Percentiles rank a stretch among this genome's conserved stretches.
Conservation (phyloP, 2,113 vertebrate genomes). For the Tor tambroides region DNA sequence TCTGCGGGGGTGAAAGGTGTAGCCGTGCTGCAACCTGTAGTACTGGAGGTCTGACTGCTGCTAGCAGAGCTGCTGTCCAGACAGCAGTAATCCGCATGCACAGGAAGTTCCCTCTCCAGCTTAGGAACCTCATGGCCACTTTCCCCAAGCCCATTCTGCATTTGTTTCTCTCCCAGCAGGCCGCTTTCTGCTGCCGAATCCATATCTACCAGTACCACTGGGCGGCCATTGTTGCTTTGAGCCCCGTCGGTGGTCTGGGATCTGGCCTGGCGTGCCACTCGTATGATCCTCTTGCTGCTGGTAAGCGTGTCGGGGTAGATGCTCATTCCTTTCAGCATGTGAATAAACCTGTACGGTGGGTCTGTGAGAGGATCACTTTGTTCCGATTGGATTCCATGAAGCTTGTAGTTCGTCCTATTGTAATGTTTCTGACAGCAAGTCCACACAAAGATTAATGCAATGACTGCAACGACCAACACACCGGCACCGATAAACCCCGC, state of each 20-base stretch:
- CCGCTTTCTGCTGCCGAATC: conserved; percentile 75
- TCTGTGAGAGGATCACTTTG: conserved; percentile 72
- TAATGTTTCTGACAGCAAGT: conserved; percentile 91
- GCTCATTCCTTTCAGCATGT: conserved; percentile 98
- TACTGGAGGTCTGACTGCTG: conserved; percentile 74
- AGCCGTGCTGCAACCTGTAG: conserved; percentile 77
- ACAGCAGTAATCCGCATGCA: conserved; percentile 83
- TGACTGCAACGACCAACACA: conserved; percentile 87
- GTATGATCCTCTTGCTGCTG: conserved; percentile 88
- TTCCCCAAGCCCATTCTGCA: conserved; percentile 72
- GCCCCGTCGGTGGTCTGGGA: conserved; percentile 42
- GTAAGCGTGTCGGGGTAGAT: conserved; percentile 95
- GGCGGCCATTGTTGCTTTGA: conserved; percentile 33
- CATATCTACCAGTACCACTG: conserved; percentile 75
- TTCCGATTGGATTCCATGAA: conserved; percentile 71
- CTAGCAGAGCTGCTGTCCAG: conserved; percentile 84
- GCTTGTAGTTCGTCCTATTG: conserved; percentile 79
- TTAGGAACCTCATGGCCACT: conserved; percentile 45
- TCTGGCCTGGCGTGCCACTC: conserved; percentile 64
- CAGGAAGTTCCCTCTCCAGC: conserved; percentile 81
- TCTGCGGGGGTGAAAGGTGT: conserved; percentile 83
- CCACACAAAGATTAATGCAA: conserved; percentile 90
- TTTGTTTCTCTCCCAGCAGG: conserved; percentile 68
- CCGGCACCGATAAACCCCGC: conserved; percentile 94
- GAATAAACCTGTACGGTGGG: conserved; percentile 95